Conservation (phyloP, 2,113 vertebrate species). For the Anas platyrhynchos region DNA sequence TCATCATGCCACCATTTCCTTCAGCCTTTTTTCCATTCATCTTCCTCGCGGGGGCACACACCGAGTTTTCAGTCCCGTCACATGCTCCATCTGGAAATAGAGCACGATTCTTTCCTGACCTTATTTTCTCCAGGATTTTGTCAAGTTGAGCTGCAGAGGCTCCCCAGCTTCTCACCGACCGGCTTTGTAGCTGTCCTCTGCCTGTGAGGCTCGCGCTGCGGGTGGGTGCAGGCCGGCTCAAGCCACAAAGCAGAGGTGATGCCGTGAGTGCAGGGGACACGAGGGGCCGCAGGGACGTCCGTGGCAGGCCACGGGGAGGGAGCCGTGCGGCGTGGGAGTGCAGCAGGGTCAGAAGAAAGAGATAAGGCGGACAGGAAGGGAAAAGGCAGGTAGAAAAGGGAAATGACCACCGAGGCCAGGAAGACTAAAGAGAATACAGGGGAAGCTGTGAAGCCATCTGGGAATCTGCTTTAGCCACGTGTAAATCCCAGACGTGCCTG, state of each 20-base stretch:
- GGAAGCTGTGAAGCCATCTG: conserved; percentile 63
- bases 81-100: conserved; percentile 20
- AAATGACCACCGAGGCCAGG: conserved; percentile 38
- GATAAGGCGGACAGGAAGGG: conserved; percentile 3
- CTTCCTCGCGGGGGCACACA: not conserved
- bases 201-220: accelerated
- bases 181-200: not conserved
- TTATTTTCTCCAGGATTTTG: not conserved
- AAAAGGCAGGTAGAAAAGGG: conserved; percentile 66
- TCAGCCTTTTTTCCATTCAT: not conserved
- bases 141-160: not conserved
- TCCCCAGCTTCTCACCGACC: not conserved
- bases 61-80: not conserved
- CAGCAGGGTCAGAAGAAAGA: not conserved
- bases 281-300: not conserved
- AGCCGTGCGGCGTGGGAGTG: not conserved
- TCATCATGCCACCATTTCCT: not conserved
- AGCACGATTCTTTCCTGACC: not conserved
- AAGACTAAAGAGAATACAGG: conserved; percentile 62
- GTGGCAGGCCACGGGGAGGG: not conserved
- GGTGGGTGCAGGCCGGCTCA: not conserved
- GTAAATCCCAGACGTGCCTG: not conserved
- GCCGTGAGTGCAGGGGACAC: not conserved
- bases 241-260: not conserved
- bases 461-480: conserved; percentile 58